These are phyloP conservation scores for Mormyrops boulengeri DNA, from an alignment of 2,797 vertebrate genomes.

Conservation along the genomic window DNA sequence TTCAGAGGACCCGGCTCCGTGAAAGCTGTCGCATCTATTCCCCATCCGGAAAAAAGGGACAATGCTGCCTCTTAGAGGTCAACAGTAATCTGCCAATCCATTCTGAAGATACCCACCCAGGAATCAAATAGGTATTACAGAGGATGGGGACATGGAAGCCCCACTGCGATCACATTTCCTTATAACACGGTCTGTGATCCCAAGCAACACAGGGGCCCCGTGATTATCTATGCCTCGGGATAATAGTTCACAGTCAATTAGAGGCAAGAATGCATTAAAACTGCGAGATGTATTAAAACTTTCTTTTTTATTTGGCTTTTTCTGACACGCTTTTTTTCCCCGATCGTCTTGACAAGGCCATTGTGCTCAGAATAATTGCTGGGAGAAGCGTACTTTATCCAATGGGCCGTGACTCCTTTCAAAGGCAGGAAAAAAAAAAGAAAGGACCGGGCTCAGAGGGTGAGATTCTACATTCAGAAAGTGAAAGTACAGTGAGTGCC, in stretches of 20 bases:
- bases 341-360: neutral
- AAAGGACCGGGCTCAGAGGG: neutral
- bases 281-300: neutral
- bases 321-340: neutral
- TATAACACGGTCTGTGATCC: neutral
- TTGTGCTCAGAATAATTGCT: neutral
- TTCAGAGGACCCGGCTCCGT: neutral
- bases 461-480: neutral
- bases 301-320: neutral
- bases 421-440: neutral
- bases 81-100: neutral
- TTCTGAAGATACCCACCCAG: neutral
- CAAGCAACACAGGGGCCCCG: neutral
- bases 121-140: neutral
- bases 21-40: neutral
- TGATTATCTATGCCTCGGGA: neutral
- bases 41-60: neutral
- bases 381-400: neutral
- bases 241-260: neutral
- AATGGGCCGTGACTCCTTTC: neutral
- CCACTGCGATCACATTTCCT: neutral
- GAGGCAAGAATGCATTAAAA: slow-evolving; percentile 11
- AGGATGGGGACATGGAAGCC: neutral
- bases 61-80: slow-evolving; percentile 10
- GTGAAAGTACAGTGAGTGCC: slow-evolving; percentile 4